Percentiles rank a stretch among this genome's conserved stretches.
Conservation (phyloP, 2,888 invertebrate genomes). For the Crossocerus cetratus region DNA sequence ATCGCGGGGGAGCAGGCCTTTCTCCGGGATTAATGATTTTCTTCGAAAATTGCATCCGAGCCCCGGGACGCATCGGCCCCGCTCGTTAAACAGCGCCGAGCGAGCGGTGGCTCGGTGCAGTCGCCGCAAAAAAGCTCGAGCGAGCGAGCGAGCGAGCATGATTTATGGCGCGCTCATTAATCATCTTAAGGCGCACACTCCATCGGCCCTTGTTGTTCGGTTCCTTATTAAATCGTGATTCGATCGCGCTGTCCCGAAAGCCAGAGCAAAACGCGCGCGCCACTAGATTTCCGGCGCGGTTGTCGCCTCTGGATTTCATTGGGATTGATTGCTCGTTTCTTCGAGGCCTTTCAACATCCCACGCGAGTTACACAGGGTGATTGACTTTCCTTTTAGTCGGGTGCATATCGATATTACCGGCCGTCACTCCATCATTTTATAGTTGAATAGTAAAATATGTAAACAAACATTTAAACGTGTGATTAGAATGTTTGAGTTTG, state of each 20-base stretch:
- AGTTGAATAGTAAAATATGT: too few relatives aligned
- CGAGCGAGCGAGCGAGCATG: conserved; percentile 46
- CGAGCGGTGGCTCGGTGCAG: conserved; percentile 20
- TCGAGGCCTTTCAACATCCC: too few relatives aligned
- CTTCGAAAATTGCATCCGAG: conserved; percentile 31
- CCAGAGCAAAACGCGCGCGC: conserved; percentile 46
- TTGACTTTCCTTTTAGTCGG: too few relatives aligned
- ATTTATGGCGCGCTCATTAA: conserved; percentile 60
- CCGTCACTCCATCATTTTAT: too few relatives aligned
- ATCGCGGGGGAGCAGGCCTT: neutral
- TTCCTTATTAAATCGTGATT: conserved; percentile 58
- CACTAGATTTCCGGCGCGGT: too few relatives aligned
- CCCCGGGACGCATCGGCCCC: conserved; percentile 24
- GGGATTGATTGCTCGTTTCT: too few relatives aligned
- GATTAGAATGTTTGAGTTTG: too few relatives aligned
- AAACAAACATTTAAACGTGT: too few relatives aligned
- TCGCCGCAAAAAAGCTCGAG: conserved; percentile 35
- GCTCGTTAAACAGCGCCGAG: conserved; percentile 41
- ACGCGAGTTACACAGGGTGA: too few relatives aligned
- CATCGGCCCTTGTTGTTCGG: conserved; percentile 10
- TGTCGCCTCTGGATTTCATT: too few relatives aligned
- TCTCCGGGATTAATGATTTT: conserved; percentile 41
- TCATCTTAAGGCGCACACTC: conserved; percentile 42
- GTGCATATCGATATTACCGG: too few relatives aligned
- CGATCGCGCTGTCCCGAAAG: conserved; percentile 56